phyloP scores from a whole-genome alignment of 64 coral and sea anemone species.

The Astreopora myriophthalma region DNA sequence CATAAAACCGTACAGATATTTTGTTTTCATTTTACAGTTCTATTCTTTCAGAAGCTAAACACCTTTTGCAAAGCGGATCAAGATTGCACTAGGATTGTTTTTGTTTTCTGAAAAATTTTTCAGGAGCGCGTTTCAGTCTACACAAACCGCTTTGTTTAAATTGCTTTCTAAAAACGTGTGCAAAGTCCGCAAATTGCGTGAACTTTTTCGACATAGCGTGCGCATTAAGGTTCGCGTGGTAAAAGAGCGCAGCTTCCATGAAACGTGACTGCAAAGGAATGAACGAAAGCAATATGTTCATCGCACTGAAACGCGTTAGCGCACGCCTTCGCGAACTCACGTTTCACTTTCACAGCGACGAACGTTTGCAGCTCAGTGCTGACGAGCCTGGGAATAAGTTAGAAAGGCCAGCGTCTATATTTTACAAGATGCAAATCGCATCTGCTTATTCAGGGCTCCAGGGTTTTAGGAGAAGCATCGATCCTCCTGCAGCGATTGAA shows the following conservation, averaged over 20 bases:
- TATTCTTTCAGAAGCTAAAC: neutral
- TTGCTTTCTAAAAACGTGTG: neutral
- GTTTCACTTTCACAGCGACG: neutral
- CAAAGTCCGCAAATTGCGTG: neutral
- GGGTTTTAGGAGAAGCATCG: neutral
- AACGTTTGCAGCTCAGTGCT: neutral
- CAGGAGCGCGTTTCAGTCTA: neutral
- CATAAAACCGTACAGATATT: neutral
- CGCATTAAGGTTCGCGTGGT: neutral
- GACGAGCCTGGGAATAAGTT: neutral
- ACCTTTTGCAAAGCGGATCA: neutral
- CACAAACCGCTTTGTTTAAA: neutral
- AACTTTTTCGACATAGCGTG: neutral
- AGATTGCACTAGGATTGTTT: neutral
- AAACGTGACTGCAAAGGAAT: constrained; percentile 15
- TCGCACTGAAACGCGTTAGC: neutral
- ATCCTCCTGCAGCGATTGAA: neutral
- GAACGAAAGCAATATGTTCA: neutral
- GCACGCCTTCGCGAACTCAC: neutral
- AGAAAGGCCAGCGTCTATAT: neutral
- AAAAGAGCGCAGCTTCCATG: neutral
- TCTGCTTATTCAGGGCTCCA: neutral
- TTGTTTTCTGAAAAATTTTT: neutral
- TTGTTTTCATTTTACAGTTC: neutral
- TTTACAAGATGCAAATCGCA: neutral